phyloP scores from a whole-genome alignment of 2,797 vertebrate genomes.

The Acanthopagrus latus region DNA sequence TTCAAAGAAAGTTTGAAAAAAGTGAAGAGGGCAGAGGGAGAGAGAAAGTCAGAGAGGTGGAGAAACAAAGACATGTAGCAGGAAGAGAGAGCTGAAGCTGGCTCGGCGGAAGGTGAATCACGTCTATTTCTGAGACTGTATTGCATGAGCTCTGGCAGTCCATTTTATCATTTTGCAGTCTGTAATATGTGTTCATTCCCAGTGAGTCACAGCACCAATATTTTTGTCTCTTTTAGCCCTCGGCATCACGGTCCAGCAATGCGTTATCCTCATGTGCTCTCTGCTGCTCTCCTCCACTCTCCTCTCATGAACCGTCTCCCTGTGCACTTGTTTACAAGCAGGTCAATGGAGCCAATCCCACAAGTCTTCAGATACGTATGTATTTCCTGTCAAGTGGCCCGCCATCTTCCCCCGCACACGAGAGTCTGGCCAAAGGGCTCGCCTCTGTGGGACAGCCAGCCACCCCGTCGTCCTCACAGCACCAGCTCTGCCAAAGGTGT shows the following conservation, averaged over 20 bases:
- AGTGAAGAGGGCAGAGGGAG: not conserved
- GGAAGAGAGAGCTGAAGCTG: conserved; percentile 32
- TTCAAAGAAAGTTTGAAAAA: not conserved
- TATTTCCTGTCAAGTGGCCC: conserved; percentile 72
- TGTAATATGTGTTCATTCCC: conserved; percentile 65
- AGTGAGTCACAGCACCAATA: conserved; percentile 71
- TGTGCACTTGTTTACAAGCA: conserved; percentile 68
- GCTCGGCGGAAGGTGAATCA: conserved; percentile 66
- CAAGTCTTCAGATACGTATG: conserved; percentile 72
- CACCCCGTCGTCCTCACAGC: conserved; percentile 40
- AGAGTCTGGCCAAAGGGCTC: conserved; percentile 75
- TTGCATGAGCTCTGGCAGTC: conserved; percentile 62
- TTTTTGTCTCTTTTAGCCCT: conserved; percentile 65
- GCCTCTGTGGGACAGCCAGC: conserved; percentile 62
- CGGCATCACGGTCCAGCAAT: conserved; percentile 44
- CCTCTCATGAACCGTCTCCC: conserved; percentile 55
- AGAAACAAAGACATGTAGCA: conserved; percentile 8
- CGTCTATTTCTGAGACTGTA: conserved; percentile 62
- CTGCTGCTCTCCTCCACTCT: conserved; percentile 36
- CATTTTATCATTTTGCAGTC: conserved; percentile 63
- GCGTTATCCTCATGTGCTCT: conserved; percentile 62
- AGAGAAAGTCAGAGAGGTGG: not conserved
- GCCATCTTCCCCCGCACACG: conserved; percentile 71
- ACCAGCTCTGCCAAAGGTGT: conserved; percentile 72
- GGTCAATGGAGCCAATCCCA: conserved; percentile 79